phyloP scores from a whole-genome alignment of 2,797 vertebrate genomes.

The Dryobates pubescens region DNA sequence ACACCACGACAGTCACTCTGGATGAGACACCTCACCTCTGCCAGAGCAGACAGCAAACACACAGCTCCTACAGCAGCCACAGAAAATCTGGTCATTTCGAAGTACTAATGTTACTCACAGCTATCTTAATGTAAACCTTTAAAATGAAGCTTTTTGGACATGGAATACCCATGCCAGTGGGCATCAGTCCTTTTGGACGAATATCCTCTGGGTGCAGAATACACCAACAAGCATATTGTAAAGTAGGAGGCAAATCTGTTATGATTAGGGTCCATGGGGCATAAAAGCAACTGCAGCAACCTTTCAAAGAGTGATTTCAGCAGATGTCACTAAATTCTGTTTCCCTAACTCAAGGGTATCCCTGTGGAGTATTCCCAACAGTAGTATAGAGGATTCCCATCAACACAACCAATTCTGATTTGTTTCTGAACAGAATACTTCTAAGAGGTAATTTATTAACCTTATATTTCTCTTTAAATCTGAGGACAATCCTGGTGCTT shows the following conservation, averaged over 20 bases:
- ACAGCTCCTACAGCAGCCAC: neutral
- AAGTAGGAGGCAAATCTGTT: neutral
- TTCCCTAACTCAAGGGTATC: neutral
- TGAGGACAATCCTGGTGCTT: neutral
- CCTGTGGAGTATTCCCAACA: neutral
- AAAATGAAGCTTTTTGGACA: neutral
- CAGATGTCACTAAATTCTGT: neutral
- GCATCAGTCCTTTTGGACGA: neutral
- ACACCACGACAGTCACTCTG: neutral
- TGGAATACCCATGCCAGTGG: neutral
- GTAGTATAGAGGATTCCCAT: neutral
- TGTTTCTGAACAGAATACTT: neutral
- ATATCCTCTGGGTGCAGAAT: neutral
- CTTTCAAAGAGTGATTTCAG: neutral
- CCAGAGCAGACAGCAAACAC: neutral
- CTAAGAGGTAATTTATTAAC: neutral
- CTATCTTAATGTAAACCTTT: neutral
- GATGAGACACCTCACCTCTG: neutral
- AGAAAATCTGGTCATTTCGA: neutral
- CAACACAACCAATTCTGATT: neutral
- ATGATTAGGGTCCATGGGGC: accelerated
- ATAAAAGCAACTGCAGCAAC: neutral
- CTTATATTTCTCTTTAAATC: neutral
- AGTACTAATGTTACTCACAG: neutral
- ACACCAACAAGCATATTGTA: neutral